Evolutionary conservation across 2,888 invertebrate genomes (phyloP).

Genomic region (Patella pellucida): DNA sequence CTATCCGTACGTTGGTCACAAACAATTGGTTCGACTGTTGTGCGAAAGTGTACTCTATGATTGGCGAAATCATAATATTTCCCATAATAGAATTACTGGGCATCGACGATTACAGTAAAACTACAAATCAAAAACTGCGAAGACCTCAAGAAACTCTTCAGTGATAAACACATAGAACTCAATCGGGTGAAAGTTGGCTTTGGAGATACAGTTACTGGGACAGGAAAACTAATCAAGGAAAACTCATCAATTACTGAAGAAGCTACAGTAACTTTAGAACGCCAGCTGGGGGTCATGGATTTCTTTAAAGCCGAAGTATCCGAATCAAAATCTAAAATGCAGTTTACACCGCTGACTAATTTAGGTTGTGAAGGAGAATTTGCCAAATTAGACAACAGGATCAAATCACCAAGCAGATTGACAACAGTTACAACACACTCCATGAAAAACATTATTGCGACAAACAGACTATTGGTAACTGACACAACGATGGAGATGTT

Average conservation of each 20-base stretch:
- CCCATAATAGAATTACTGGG: not conserved
- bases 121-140: not conserved
- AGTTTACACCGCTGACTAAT: not conserved
- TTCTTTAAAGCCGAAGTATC: not conserved
- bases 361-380: not conserved
- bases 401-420: not conserved
- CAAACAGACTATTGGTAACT: slow-evolving; percentile 3
- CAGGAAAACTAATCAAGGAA: not conserved
- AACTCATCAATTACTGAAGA: not conserved
- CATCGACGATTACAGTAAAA: not conserved
- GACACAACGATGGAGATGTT: not conserved
- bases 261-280: not conserved
- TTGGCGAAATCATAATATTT: not conserved
- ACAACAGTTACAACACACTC: not conserved
- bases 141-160: not conserved
- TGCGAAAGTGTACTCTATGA: not conserved
- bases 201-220: not conserved
- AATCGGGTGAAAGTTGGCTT: not conserved
- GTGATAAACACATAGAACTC: not conserved
- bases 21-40: not conserved
- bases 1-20: not conserved
- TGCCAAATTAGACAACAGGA: not conserved
- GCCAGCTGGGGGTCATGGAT: not conserved
- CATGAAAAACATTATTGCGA: not conserved
- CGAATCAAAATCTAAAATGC: not conserved